Evolutionary conservation across 2,888 invertebrate species (phyloP).

Genomic region (Sphaeridia pumilis): DNA sequence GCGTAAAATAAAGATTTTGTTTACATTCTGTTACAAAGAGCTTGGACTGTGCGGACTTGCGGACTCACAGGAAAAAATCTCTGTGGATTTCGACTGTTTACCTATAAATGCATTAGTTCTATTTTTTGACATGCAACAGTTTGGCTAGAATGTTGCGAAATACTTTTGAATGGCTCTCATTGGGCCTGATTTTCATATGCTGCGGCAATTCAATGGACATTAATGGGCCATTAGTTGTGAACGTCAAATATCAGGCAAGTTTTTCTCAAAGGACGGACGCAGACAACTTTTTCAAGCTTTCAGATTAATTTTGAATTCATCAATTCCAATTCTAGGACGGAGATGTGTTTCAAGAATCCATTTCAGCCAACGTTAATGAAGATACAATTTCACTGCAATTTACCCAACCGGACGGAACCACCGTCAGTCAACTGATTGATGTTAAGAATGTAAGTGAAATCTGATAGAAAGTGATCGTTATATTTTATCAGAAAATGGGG

Average conservation of each 20-base stretch:
- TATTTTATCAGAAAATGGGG: not conserved
- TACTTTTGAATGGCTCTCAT: too few species aligned
- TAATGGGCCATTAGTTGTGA: slow-evolving; percentile 20
- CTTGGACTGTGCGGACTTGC: too few species aligned
- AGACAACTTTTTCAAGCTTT: not conserved
- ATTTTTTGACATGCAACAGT: too few species aligned
- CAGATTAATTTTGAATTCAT: not conserved
- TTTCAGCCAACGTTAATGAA: slow-evolving; percentile 78
- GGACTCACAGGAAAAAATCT: too few species aligned
- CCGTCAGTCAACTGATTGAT: slow-evolving; percentile 83
- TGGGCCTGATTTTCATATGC: too few species aligned
- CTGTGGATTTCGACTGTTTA: too few species aligned
- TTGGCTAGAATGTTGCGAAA: too few species aligned
- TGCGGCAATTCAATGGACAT: too few species aligned
- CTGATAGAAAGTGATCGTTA: not conserved
- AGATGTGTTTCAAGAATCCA: slow-evolving; percentile 83
- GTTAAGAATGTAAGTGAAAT: slow-evolving; percentile 71
- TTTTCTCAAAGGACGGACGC: too few species aligned
- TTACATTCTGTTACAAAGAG: too few species aligned
- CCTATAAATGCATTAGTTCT: too few species aligned
- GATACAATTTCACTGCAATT: slow-evolving; percentile 82
- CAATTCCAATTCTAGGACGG: slow-evolving; percentile 58
- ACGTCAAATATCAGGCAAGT: slow-evolving; percentile 24
- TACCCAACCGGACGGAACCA: slow-evolving; percentile 78
- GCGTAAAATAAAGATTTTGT: too few species aligned